Conservation (phyloP, 2,113 vertebrate species). For the Caracal caracal region DNA sequence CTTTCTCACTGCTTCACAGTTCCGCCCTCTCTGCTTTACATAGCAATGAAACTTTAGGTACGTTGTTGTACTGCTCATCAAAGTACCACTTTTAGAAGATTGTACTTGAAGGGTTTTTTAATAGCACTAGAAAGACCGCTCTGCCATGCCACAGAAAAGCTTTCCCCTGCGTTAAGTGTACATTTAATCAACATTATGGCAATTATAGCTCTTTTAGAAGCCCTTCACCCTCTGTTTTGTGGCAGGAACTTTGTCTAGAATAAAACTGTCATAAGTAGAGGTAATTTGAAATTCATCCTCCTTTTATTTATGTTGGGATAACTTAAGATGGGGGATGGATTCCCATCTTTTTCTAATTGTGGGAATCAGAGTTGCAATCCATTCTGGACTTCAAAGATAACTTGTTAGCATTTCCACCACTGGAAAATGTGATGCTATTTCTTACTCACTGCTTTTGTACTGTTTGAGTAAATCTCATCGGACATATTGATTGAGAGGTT, state of each 20-base stretch:
- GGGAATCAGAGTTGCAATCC: background rate
- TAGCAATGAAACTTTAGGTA: constrained; percentile 43
- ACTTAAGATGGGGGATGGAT: background rate
- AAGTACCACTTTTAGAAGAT: constrained; percentile 78
- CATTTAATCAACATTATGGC: constrained; percentile 79
- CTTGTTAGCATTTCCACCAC: background rate
- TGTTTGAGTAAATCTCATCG: background rate
- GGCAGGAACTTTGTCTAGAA: constrained; percentile 70
- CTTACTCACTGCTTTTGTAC: background rate
- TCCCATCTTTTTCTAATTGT: constrained; percentile 46
- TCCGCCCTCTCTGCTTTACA: background rate
- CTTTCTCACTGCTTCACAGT: background rate
- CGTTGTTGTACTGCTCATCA: constrained; percentile 64
- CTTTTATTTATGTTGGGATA: constrained; percentile 61
- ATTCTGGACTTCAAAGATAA: background rate
- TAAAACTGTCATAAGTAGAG: constrained; percentile 65
- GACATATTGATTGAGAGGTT: background rate
- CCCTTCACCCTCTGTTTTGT: constrained; percentile 76
- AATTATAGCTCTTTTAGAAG: constrained; percentile 68
- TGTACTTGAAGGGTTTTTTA: constrained; percentile 75
- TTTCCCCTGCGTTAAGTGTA: constrained; percentile 64
- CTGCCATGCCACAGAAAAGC: constrained; percentile 62
- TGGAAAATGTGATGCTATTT: background rate
- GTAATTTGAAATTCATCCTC: constrained; percentile 68
- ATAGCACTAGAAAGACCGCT: constrained; percentile 76